These are phyloP conservation scores for Buphagus erythrorhynchus DNA, from an alignment of 2,797 vertebrate species.

Conservation along the genomic window DNA sequence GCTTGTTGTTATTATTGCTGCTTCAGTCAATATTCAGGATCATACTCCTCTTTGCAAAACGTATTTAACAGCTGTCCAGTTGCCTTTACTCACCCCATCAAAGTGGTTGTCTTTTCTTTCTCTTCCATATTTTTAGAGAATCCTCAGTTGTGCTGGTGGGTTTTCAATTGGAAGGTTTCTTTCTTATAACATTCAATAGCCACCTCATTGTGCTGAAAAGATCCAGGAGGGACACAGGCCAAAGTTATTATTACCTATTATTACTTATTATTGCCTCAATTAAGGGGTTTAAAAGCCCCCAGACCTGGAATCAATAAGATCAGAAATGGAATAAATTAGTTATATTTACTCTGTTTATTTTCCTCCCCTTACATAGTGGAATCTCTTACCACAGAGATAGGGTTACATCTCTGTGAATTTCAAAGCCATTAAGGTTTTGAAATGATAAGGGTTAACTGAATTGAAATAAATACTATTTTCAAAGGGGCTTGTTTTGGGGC, in stretches of 20 bases:
- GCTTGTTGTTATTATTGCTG: not conserved
- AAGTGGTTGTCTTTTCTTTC: not conserved
- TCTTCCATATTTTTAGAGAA: not conserved
- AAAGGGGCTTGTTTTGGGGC: conserved; percentile 11
- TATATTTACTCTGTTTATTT: not conserved
- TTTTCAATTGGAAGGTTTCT: not conserved
- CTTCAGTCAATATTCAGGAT: not conserved
- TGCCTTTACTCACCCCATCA: not conserved
- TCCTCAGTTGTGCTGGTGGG: not conserved
- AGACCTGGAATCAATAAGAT: not conserved
- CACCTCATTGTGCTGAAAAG: not conserved
- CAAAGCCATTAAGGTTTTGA: not conserved
- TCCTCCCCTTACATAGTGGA: not conserved
- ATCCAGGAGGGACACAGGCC: not conserved
- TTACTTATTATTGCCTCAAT: conserved; percentile 14
- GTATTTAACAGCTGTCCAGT: not conserved
- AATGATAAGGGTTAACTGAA: not conserved
- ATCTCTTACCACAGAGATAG: not conserved
- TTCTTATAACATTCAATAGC: not conserved
- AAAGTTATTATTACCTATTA: conserved; percentile 30
- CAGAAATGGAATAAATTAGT: not conserved
- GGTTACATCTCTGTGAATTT: not conserved
- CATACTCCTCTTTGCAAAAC: not conserved
- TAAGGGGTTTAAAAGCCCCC: not conserved
- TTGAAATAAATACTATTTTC: not conserved